Evolutionary conservation across 2,113 vertebrate species (phyloP).

Genomic region (Pseudopodoces humilis): DNA sequence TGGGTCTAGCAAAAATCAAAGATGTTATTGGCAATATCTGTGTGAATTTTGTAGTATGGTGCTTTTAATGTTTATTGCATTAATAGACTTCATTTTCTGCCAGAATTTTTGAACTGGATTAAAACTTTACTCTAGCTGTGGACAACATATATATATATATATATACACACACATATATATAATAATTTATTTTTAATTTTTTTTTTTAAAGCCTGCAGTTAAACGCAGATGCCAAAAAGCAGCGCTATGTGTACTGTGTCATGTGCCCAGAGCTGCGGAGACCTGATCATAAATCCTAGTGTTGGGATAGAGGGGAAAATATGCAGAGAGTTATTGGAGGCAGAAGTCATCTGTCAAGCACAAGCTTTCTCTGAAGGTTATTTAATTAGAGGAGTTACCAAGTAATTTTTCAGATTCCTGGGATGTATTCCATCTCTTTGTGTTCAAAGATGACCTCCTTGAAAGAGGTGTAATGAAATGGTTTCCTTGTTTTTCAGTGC

Average conservation of each 20-base stretch:
- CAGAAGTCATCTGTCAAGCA: background rate
- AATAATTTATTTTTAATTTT: background rate
- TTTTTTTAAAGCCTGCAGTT: background rate
- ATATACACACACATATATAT: too few species aligned
- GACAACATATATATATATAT: background rate
- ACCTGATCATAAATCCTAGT: background rate
- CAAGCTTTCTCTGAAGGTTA: background rate
- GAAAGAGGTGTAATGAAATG: background rate
- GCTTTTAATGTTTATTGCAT: background rate
- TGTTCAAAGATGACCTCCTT: background rate
- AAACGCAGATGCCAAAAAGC: background rate
- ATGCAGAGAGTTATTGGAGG: background rate
- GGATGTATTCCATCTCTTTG: background rate
- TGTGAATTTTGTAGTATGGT: background rate
- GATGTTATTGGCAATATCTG: background rate
- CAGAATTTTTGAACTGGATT: background rate
- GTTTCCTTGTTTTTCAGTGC: background rate
- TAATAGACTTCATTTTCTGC: background rate
- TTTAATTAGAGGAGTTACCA: background rate
- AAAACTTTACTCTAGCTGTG: background rate
- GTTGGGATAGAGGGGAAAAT: background rate
- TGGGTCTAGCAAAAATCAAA: background rate
- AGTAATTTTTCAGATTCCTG: constrained; percentile 14
- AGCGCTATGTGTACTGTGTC: background rate
- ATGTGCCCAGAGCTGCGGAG: background rate